Base-by-base conservation (phyloP, 2,113 vertebrate species). In the Vanacampus margaritifer region DNA sequence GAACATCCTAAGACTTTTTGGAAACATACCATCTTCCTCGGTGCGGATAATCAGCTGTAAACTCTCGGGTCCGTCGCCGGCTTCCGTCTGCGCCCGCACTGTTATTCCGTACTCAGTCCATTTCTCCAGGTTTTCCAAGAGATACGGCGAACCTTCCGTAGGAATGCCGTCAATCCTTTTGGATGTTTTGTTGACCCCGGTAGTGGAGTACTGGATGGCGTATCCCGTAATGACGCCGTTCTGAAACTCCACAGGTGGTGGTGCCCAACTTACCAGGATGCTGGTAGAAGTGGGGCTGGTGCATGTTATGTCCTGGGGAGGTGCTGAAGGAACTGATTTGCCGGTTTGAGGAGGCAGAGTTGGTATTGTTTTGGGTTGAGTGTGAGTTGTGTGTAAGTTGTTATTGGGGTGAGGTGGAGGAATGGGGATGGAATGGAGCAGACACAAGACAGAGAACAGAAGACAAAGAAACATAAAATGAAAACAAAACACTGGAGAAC, bases 21-120 rank as follows among this genome's bases (percentile, higher is more conserved):
- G 87, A 85, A 94, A 97, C 96, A 90, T 98, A 98, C 95, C 96
- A 94, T 98, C 96, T 94, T 99, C 96, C 93, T 98, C 94, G 62
- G 96, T 98, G 91, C 95, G 95, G 92, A 96, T 93, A 89, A 97
- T 92, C 87, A 96, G 88, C 80, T 95, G 94, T 79, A 95, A 90
- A 89, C 96, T 97, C 89, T 95, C 94, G 9, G 95, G 95, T 90
- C 97, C 96, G 41, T 94, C 93, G 81, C 95, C 96, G 58, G 95
- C 93, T 83, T 95, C 93, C 72, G 95, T 97, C 87, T 93, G 93
- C 68, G 95, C 94, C 71, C 93, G 93, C 73, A 98, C 91, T 65
- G 94, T 94, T 88, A 98, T 92, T 80, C 92, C 94, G 86, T 98
- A 97, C 76, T 98, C 95, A 80, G 95, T 96, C 95, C 97, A 97